These are phyloP conservation scores for Malacoraja senta DNA, from an alignment of 2,797 vertebrate species.

Conservation along the genomic window DNA sequence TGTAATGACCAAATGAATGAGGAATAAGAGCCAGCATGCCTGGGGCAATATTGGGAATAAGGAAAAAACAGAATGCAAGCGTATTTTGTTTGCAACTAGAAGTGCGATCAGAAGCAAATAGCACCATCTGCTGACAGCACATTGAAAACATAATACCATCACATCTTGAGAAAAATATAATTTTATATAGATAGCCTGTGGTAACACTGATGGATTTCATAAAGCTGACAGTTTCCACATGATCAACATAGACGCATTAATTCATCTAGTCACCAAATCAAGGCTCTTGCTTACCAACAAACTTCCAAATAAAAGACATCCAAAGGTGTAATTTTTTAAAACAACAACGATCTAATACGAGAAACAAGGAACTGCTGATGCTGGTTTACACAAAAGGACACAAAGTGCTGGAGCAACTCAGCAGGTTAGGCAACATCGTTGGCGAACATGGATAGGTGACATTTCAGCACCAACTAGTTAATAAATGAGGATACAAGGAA, in stretches of 20 bases:
- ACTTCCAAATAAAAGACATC: neutral
- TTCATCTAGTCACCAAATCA: neutral
- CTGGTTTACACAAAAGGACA: too few species aligned
- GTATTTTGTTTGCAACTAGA: neutral
- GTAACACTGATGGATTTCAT: neutral
- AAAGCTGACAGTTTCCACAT: neutral
- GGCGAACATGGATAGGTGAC: too few species aligned
- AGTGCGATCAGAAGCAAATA: neutral
- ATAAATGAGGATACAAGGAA: too few species aligned
- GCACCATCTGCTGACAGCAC: neutral
- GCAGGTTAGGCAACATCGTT: too few species aligned
- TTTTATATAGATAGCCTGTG: neutral
- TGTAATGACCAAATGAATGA: neutral
- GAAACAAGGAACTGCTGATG: too few species aligned
- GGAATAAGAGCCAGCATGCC: too few species aligned
- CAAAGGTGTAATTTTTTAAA: neutral
- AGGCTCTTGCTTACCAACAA: neutral
- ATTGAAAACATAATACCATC: neutral
- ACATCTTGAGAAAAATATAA: neutral
- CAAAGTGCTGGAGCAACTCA: too few species aligned
- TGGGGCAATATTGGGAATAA: neutral
- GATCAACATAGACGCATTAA: neutral
- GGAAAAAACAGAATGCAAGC: neutral
- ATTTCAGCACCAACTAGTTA: too few species aligned
- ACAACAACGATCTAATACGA: too few species aligned